Evolutionary conservation across 1,140 invertebrate species (phyloP), one percentile per base, ranked within the genome.

Genomic region (Sitobion miscanthi): DNA sequence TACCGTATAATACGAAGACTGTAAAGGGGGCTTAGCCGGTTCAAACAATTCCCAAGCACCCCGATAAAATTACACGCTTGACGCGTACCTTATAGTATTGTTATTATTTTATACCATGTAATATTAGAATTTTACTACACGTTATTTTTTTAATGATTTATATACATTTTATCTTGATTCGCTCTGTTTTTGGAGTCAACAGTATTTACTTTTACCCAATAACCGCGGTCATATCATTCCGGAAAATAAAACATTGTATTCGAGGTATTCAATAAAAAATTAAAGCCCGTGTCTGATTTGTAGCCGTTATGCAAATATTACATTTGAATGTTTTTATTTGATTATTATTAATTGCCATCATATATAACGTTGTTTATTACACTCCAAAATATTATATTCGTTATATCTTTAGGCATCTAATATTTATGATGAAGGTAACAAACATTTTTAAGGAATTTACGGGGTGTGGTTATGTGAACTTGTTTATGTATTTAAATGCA

Each of bases 241-340:
- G n/a, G n/a, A 77, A 77, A 77, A n/a, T n/a, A 77, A n/a, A 77
- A 77, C n/a, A 77, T 77, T 77, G n/a, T 30, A 69, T 69, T n/a
- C 30, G 4, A 30, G 9, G 25, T 20, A 77, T n/a, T n/a, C 14
- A 17, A 77, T n/a, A 77, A 6, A 77, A n/a, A 77, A n/a, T 17
- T 30, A 77, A 4, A 77, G 14, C 62, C 14, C 1, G 30, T n/a
- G n/a, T 77, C n/a, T 35, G n/a, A 77, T 77, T 77, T 77, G 62
- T 77, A n/a, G 62, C n/a, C 17, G n/a, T 77, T 35, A 69, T 69
- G 21, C 62, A 69, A 69, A 69, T 69, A 77, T 77, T 77, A 20
- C n/a, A 8, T 77, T 77, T n/a, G 11, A n/a, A 77, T 77, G 4
- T 77, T n/a, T n/a, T 14, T 21, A n/a, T 77, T 77, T 77, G 14